Evolutionary conservation across 1,140 invertebrate species (phyloP).

Genomic region (Megalopta genalis): DNA sequence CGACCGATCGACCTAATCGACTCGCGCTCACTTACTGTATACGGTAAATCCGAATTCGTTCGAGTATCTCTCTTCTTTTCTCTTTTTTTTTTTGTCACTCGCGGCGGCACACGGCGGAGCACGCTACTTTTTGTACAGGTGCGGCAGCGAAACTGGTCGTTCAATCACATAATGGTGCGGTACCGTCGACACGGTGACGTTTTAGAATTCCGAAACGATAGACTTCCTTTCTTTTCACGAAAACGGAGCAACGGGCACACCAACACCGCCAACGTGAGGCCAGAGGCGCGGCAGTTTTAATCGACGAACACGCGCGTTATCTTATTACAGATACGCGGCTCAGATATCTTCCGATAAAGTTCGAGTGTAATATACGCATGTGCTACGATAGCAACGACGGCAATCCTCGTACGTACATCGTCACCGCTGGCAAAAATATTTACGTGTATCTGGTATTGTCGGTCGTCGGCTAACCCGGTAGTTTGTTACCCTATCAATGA

Average conservation of each 20-base stretch:
- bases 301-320: slow-evolving; percentile 70
- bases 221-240: slow-evolving; percentile 3
- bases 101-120: not conserved
- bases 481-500: not conserved
- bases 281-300: slow-evolving; percentile 65
- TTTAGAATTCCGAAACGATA: not conserved
- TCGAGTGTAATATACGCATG: slow-evolving; percentile 57
- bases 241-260: not conserved
- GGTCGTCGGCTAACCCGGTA: not conserved
- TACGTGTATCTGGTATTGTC: not conserved
- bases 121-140: not conserved
- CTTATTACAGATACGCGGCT: slow-evolving; percentile 71
- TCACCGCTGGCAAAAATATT: slow-evolving; percentile 10
- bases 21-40: not conserved
- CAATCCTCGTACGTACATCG: slow-evolving; percentile 1
- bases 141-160: not conserved
- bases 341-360: slow-evolving; percentile 76
- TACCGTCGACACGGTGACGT: not conserved
- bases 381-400: slow-evolving; percentile 40
- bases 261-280: slow-evolving; percentile 17
- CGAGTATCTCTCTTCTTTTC: no score
- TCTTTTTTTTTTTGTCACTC: not conserved
- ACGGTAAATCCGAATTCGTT: not conserved
- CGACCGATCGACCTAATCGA: not conserved
- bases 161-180: slow-evolving; percentile 18